Percentiles rank a stretch among this genome's conserved stretches.
phyloP scores from a whole-genome alignment of 2,113 vertebrate genomes.

The Channa maculata region DNA sequence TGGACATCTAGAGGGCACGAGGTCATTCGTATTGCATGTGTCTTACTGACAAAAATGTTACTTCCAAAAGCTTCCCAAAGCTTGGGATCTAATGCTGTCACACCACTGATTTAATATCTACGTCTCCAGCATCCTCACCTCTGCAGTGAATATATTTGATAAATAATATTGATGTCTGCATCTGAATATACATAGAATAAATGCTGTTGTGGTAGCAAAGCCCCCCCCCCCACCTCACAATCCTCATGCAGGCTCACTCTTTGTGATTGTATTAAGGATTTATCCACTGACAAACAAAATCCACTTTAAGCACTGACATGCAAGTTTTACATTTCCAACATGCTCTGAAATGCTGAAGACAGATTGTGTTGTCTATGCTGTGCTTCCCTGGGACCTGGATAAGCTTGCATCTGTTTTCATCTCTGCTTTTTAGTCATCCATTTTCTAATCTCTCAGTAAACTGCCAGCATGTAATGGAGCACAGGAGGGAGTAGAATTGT shows the following conservation, averaged over 20 bases:
- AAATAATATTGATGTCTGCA: no score
- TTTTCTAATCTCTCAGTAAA: constrained; percentile 51
- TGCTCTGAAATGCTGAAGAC: neutral
- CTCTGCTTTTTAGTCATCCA: constrained; percentile 21
- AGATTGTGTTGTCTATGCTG: constrained; percentile 19
- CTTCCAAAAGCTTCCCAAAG: no score
- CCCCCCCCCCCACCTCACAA: neutral
- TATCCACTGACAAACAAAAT: constrained; percentile 16
- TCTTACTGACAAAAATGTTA: no score
- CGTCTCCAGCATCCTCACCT: neutral
- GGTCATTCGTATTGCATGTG: neutral
- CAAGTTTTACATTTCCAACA: constrained; percentile 1
- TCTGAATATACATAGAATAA: no score
- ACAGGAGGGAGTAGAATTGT: constrained; percentile 18
- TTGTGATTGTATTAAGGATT: constrained; percentile 4
- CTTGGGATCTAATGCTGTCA: neutral
- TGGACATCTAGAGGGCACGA: neutral
- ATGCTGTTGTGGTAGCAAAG: neutral
- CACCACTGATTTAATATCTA: neutral
- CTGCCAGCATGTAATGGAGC: constrained; percentile 39
- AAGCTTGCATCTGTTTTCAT: constrained; percentile 13
- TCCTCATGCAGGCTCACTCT: constrained; percentile 9
- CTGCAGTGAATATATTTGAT: no score
- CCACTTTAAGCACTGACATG: constrained; percentile 23
- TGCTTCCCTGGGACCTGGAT: constrained; percentile 7